Evolutionary conservation across 2,113 vertebrate species (phyloP).

Genomic region (Alexandromys fortis): DNA sequence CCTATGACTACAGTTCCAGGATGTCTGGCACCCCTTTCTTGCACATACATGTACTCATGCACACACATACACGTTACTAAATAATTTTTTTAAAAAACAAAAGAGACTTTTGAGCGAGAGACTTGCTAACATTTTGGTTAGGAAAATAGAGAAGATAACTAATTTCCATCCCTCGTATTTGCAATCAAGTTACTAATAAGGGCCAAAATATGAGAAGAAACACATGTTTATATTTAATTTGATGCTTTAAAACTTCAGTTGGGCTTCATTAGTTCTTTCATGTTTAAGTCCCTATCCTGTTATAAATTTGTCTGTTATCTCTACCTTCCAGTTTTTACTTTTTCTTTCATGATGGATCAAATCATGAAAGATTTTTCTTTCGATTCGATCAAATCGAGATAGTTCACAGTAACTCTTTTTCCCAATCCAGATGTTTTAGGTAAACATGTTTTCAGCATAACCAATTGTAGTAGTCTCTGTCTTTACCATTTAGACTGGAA

Average conservation of each 20-base stretch:
- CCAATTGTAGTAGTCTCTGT: neutral
- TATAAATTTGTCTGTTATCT: neutral
- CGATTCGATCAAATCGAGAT: constrained; percentile 40
- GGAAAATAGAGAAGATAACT: neutral
- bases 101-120: neutral
- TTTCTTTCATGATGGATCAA: constrained; percentile 10
- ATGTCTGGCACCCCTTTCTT: neutral
- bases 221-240: constrained; percentile 8
- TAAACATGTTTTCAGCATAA: neutral
- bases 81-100: neutral
- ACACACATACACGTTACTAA: neutral
- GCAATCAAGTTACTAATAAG: neutral
- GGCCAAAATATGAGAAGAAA: neutral
- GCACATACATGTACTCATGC: neutral
- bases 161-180: neutral
- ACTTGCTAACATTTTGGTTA: constrained; percentile 40
- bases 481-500: constrained; percentile 49
- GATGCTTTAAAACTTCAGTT: constrained; percentile 36
- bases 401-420: neutral
- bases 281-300: neutral
- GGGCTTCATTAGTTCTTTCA: neutral
- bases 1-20: neutral
- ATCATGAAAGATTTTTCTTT: no score
- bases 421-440: constrained; percentile 39
- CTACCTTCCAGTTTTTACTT: constrained; percentile 20